Conservation (phyloP, 1,140 invertebrate genomes). For the Ostrea edulis region DNA sequence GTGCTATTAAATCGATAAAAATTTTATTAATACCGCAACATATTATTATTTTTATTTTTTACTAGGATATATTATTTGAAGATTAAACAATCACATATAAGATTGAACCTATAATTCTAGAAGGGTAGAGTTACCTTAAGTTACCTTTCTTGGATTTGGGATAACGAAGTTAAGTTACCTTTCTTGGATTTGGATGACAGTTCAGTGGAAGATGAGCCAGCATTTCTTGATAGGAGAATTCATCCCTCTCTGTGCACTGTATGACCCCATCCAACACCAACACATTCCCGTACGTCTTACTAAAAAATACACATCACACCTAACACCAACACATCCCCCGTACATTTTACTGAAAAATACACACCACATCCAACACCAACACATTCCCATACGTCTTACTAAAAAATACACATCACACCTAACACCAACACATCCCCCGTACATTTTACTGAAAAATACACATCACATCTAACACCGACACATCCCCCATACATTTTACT, state of each 20-base stretch:
- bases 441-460: too few relatives aligned
- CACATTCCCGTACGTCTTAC: constrained; percentile 92
- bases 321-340: too few relatives aligned
- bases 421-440: too few relatives aligned
- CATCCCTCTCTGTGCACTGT: constrained; percentile 97
- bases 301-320: constrained; percentile 77
- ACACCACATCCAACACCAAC: constrained; percentile 86
- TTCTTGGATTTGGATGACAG: constrained; percentile 93
- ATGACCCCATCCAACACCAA: constrained; percentile 97
- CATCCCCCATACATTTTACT: constrained; percentile 92
- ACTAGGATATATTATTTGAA: too few relatives aligned
- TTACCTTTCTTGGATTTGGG: too few relatives aligned
- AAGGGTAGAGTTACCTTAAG: too few relatives aligned
- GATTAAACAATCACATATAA: too few relatives aligned
- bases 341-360: too few relatives aligned
- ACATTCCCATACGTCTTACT: constrained; percentile 93
- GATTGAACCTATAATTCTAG: too few relatives aligned
- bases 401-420: constrained; percentile 54
- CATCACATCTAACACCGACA: constrained; percentile 87
- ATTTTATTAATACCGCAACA: too few relatives aligned
- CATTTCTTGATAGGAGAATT: constrained; percentile 99
- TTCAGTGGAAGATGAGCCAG: constrained; percentile 96
- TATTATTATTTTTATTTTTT: too few relatives aligned
- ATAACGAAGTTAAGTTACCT: constrained; percentile 85
- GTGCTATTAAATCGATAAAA: too few relatives aligned